Percentiles rank a stretch among this genome's conserved stretches.
Evolutionary conservation across 2,888 invertebrate species (phyloP).

Genomic region (Frankliniella intonsa): DNA sequence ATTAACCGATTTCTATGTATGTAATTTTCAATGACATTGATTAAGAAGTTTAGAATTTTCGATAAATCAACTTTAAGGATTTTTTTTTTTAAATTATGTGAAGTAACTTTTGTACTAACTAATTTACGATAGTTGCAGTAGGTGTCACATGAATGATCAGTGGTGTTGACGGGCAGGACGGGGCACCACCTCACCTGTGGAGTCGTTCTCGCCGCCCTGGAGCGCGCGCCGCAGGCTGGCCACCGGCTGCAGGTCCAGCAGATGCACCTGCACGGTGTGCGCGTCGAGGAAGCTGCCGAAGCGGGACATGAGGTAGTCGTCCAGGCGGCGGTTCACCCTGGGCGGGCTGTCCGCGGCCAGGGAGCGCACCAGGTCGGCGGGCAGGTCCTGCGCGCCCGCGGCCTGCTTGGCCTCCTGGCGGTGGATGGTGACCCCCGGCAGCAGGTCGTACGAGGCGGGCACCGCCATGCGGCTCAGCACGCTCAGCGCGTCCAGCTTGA

Average conservation of each 20-base stretch:
- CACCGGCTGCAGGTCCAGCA: constrained; percentile 60
- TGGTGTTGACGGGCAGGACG: too few relatives aligned
- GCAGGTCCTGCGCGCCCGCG: constrained; percentile 41
- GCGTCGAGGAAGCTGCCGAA: constrained; percentile 66
- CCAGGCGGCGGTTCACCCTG: constrained; percentile 69
- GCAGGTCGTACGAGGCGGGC: constrained; percentile 57
- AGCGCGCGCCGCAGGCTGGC: constrained; percentile 52
- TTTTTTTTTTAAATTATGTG: too few relatives aligned
- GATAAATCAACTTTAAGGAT: neutral
- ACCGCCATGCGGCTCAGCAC: constrained; percentile 70
- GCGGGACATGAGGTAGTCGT: constrained; percentile 68
- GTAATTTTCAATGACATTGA: too few relatives aligned
- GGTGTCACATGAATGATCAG: too few relatives aligned
- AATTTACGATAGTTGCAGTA: too few relatives aligned
- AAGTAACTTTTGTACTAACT: too few relatives aligned
- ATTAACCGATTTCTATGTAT: too few relatives aligned
- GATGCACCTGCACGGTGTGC: constrained; percentile 66
- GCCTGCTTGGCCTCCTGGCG: constrained; percentile 36
- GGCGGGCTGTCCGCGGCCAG: constrained; percentile 69
- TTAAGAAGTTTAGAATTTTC: too few relatives aligned
- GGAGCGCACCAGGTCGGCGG: constrained; percentile 47
- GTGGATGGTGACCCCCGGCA: constrained; percentile 68
- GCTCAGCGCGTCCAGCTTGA: constrained; percentile 72
- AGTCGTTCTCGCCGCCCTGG: constrained; percentile 41
- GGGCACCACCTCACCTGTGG: constrained; percentile 27